Evolutionary conservation across 2,113 vertebrate genomes (phyloP).

Genomic region (Mobula birostris): DNA sequence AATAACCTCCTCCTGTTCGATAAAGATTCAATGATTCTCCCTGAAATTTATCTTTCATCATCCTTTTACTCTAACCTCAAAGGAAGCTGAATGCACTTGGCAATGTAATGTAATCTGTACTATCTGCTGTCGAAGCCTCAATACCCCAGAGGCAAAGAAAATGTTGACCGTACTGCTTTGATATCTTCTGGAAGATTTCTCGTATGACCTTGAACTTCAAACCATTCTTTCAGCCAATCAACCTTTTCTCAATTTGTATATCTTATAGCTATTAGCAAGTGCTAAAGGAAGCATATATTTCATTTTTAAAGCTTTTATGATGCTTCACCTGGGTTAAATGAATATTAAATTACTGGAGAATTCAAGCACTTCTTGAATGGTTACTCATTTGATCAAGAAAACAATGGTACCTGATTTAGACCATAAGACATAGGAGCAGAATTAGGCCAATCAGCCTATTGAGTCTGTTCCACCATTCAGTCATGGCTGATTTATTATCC

Average conservation of each 20-base stretch:
- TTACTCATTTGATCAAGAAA: neutral
- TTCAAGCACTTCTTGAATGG: neutral
- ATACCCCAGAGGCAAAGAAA: neutral
- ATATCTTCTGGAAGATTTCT: neutral
- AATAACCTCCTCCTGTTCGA: too few relatives aligned
- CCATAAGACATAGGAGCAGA: too few relatives aligned
- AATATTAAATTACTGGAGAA: neutral
- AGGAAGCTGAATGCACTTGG: slow-evolving; percentile 1
- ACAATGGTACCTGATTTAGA: neutral
- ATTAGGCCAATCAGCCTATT: too few relatives aligned
- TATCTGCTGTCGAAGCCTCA: neutral
- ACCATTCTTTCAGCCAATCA: neutral
- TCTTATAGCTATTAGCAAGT: neutral
- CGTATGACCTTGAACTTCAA: neutral
- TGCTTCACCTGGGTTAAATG: neutral
- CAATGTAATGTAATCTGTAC: neutral
- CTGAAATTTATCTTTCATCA: neutral
- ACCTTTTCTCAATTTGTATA: neutral
- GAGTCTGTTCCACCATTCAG: too few relatives aligned
- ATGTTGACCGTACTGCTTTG: neutral
- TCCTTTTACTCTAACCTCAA: neutral
- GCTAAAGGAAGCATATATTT: neutral
- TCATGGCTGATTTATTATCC: too few relatives aligned
- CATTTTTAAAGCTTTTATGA: neutral
- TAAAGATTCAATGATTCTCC: too few relatives aligned